phyloP scores from a whole-genome alignment of 1,140 invertebrate species.

The Drosophila kurseongensis region DNA sequence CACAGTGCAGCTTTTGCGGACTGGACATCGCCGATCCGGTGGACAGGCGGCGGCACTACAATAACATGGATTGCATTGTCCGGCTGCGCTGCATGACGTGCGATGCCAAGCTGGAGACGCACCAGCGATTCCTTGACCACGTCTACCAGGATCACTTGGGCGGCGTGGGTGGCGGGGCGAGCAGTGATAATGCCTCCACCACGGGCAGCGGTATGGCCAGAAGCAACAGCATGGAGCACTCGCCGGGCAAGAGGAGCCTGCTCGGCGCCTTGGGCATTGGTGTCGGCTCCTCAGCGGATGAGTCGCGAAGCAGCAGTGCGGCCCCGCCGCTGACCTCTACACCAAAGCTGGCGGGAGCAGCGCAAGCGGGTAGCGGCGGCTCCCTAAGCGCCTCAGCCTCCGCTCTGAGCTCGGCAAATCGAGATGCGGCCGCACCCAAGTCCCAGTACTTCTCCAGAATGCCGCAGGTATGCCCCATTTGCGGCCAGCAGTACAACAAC shows the following conservation, averaged over 20 bases:
- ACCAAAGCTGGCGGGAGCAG: slow-evolving; percentile 19
- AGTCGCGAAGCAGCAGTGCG: slow-evolving; percentile 69
- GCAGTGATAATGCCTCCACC: slow-evolving; percentile 71
- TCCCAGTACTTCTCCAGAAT: slow-evolving; percentile 82
- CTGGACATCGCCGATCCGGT: slow-evolving; percentile 81
- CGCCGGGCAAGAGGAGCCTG: slow-evolving; percentile 65
- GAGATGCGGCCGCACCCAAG: slow-evolving; percentile 54
- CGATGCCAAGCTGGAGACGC: slow-evolving; percentile 79
- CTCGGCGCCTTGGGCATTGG: slow-evolving; percentile 67
- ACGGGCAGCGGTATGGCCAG: slow-evolving; percentile 40
- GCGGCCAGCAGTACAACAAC: slow-evolving; percentile 84
- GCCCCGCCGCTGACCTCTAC: slow-evolving; percentile 22
- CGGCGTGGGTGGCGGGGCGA: slow-evolving; percentile 58
- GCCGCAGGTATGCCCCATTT: slow-evolving; percentile 83
- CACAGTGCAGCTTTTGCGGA: slow-evolving; percentile 78
- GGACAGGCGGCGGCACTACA: slow-evolving; percentile 81
- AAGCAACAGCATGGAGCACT: slow-evolving; percentile 60
- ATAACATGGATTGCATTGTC: slow-evolving; percentile 84
- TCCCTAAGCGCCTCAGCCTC: not conserved
- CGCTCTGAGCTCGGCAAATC: slow-evolving; percentile 15
- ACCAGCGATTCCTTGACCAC: slow-evolving; percentile 82
- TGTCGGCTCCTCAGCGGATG: slow-evolving; percentile 65
- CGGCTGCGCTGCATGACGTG: slow-evolving; percentile 83
- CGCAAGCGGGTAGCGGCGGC: not conserved
- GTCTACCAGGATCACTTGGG: slow-evolving; percentile 82